phyloP scores from a whole-genome alignment of 2,888 invertebrate species.

The Sympetrum striolatum region DNA sequence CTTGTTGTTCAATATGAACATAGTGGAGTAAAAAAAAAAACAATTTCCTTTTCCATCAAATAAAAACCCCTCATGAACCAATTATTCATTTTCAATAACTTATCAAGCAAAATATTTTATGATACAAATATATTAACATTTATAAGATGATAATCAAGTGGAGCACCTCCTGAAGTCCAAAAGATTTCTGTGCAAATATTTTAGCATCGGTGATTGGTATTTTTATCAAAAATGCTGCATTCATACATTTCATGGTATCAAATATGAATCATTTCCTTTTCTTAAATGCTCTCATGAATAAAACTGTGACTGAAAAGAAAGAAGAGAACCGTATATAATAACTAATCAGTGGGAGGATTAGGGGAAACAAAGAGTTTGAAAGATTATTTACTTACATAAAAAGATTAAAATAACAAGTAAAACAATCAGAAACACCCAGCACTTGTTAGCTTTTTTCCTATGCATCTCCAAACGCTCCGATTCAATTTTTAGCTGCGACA shows the following conservation, averaged over 20 bases:
- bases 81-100: no score
- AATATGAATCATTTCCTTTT: constrained; percentile 62
- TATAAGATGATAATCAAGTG: no score
- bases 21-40: no score
- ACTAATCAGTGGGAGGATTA: constrained; percentile 6
- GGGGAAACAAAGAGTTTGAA: constrained; percentile 21
- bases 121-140: no score
- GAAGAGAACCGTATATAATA: constrained; percentile 49
- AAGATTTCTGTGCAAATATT: no score
- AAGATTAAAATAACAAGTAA: constrained; percentile 84
- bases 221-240: background rate
- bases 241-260: background rate
- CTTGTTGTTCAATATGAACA: no score
- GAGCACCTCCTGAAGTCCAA: no score
- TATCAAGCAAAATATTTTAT: no score
- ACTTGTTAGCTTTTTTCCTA: constrained; percentile 87
- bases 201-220: no score
- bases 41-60: no score
- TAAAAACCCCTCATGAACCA: no score
- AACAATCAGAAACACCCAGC: constrained; percentile 94
- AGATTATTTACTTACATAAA: constrained; percentile 71
- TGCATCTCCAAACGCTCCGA: constrained; percentile 83
- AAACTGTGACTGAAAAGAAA: constrained; percentile 79
- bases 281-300: constrained; percentile 91
- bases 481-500: constrained; percentile 77